Conservation (phyloP, 1,140 invertebrate species). For the Homarus americanus region DNA sequence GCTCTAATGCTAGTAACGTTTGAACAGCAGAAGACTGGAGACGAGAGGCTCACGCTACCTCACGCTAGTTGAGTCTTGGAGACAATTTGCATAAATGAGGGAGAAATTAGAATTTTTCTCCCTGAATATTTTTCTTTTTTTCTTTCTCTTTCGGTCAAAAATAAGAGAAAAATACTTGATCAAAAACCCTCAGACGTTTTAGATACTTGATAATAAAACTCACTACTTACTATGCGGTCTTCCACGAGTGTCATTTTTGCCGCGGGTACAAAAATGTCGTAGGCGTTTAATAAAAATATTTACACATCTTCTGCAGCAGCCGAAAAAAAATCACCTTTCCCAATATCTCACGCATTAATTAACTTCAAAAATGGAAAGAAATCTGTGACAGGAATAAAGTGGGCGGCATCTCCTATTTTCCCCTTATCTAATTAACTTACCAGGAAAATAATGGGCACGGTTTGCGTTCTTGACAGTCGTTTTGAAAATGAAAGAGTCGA, state of each 20-base stretch:
- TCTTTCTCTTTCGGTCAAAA: too few species aligned
- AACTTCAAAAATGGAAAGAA: conserved; percentile 65
- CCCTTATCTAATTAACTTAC: conserved; percentile 67
- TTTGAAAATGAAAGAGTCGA: conserved; percentile 64
- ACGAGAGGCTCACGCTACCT: too few species aligned
- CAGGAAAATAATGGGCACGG: conserved; percentile 63
- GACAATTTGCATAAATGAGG: not conserved
- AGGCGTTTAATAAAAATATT: not conserved
- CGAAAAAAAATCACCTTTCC: conserved; percentile 31
- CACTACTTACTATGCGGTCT: too few species aligned
- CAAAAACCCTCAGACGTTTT: too few species aligned
- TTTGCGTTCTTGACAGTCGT: conserved; percentile 65
- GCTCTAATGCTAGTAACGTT: too few species aligned
- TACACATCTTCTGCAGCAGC: not conserved
- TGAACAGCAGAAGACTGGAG: too few species aligned
- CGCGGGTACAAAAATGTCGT: not conserved
- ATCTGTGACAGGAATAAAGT: conserved; percentile 62
- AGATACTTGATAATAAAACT: too few species aligned
- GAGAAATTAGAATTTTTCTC: not conserved
- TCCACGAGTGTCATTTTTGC: too few species aligned
- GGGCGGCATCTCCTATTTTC: conserved; percentile 59
- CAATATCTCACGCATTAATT: conserved; percentile 64
- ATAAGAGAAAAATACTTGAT: too few species aligned
- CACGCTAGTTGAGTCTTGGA: too few species aligned
- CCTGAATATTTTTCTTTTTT: not conserved